Percentiles rank a stretch among this genome's conserved stretches.
Evolutionary conservation across 2,888 invertebrate genomes (phyloP).

Genomic region (Drosophila infuscata): DNA sequence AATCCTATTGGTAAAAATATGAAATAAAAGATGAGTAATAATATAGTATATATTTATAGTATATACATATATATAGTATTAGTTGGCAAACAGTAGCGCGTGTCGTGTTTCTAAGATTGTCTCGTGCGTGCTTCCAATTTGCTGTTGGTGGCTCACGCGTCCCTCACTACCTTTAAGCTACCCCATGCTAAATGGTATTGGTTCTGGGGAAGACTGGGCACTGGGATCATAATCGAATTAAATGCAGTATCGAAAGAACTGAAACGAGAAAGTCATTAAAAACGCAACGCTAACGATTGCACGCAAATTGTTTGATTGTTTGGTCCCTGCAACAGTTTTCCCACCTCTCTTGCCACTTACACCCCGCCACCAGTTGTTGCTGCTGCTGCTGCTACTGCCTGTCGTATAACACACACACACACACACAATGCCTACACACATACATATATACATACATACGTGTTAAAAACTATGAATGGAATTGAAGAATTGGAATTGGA

Average conservation of each 20-base stretch:
- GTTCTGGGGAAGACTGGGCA: conserved; percentile 2
- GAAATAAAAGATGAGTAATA: neutral
- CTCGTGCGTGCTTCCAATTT: neutral
- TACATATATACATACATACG: conserved; percentile 21
- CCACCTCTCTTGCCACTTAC: conserved; percentile 3
- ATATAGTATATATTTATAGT: no score
- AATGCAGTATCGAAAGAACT: conserved; percentile 57
- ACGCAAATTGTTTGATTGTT: conserved; percentile 81
- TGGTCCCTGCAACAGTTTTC: conserved; percentile 47
- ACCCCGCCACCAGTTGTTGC: conserved; percentile 4
- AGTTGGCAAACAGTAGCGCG: neutral
- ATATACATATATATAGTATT: no score
- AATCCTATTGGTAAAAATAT: neutral
- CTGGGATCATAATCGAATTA: conserved; percentile 80
- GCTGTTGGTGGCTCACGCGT: neutral
- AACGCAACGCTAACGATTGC: conserved; percentile 70
- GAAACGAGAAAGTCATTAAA: conserved; percentile 73
- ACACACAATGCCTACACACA: no score
- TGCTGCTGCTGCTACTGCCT: neutral
- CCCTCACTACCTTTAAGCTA: conserved; percentile 22
- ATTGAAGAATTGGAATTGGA: conserved; percentile 41
- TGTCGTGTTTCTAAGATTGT: neutral
- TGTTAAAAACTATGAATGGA: conserved; percentile 65
- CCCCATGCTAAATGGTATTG: conserved; percentile 20
- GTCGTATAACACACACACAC: neutral